Evolutionary conservation across 2,888 invertebrate species (phyloP), one percentile per base, ranked within the genome.

Genomic region (Brenthis ino): DNA sequence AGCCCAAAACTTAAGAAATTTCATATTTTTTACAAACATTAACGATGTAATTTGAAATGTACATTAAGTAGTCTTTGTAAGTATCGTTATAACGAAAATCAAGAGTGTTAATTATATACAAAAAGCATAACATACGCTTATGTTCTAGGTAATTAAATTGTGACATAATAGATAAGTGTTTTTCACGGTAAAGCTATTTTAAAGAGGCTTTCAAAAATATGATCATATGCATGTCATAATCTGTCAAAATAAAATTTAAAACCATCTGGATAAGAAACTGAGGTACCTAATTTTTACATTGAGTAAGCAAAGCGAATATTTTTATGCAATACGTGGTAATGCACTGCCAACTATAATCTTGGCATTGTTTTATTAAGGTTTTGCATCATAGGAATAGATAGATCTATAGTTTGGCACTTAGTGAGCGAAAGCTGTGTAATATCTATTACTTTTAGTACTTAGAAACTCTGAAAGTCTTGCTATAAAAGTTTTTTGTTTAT

Each of bases 91-190:
- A 50, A 12, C 28, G 28, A 50, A 60, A 48, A 28, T n/a, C 48
- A 58, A 58, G 50, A 6, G 28, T 13, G 53, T 53, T 53, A 63
- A 53, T 51, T 63, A 63, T 14, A 20, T 63, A 37, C 43, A 54
- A 20, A 54, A 54, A 63, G 37, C 37, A 43, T 63, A n/a, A n/a
- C n/a, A 54, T 43, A 43, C 8, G 53, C 20, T 20, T 43, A 53
- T 63, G 43, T 54, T 63, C 53, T 20, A 63, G 43, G 43, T 63
- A 63, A 63, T 63, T 63, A 51, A 53, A 54, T 43, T 63, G 51
- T 63, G 53, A 63, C 43, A 54, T 63, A 63, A 63, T 43, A 63
- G 54, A 43, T 54, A 50, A 61, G 53, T 63, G 63, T 63, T 63
- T 63, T 60, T 60, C 16, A 60, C 60, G 60, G 60, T 60, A 50